Percentiles rank a stretch among this genome's conserved stretches.
Conservation (phyloP, 2,797 vertebrate genomes). For the Sebastes iracundus region DNA sequence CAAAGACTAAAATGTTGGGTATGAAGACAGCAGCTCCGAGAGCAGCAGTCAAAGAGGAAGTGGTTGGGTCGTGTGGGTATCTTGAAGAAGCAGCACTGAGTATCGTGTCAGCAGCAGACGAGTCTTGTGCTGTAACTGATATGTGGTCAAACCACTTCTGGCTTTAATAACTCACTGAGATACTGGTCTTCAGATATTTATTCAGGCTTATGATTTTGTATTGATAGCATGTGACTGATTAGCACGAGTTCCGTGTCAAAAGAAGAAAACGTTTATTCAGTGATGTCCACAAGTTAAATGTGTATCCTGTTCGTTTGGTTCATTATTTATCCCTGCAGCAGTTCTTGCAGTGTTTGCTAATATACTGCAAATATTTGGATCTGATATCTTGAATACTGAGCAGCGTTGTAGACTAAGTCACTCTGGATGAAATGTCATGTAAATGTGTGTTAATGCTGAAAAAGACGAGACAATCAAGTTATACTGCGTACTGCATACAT, state of each 20-base stretch:
- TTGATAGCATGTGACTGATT: neutral
- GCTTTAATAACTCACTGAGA: neutral
- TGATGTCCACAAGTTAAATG: neutral
- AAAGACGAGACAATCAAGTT: neutral
- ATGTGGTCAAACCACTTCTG: neutral
- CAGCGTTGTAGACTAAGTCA: neutral
- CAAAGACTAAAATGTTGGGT: neutral
- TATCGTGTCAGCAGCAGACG: neutral
- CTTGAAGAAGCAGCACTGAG: neutral
- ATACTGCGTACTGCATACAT: too few species aligned
- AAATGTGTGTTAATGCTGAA: neutral
- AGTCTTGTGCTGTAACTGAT: neutral
- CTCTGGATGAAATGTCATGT: neutral
- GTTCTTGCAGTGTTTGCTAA: neutral
- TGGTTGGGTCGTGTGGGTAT: neutral
- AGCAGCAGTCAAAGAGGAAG: constrained; percentile 10
- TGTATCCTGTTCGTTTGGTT: too few species aligned
- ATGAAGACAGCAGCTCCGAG: neutral
- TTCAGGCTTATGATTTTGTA: neutral
- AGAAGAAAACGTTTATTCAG: neutral
- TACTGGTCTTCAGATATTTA: neutral
- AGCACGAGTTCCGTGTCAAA: neutral
- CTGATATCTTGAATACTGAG: neutral
- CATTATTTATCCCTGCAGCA: too few species aligned
- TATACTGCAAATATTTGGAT: neutral